Conservation (phyloP, 2,797 vertebrate genomes). For the Pogoniulus pusillus region DNA sequence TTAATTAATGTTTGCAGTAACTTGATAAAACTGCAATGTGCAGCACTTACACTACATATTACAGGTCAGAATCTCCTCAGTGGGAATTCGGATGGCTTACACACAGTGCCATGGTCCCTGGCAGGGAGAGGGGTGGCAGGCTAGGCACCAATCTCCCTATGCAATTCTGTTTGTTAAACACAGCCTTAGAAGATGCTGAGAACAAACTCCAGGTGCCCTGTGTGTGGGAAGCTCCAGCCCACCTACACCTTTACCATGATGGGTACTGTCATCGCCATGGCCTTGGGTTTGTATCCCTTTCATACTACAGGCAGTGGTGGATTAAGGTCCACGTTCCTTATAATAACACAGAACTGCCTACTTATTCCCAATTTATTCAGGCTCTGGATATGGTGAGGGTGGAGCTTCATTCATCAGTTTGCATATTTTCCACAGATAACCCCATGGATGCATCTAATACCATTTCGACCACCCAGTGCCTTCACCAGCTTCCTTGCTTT, state of each 20-base stretch:
- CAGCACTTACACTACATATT: not conserved
- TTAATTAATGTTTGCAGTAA: not conserved
- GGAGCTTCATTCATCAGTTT: not conserved
- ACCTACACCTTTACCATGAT: not conserved
- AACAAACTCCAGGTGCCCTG: not conserved
- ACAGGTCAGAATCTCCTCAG: not conserved
- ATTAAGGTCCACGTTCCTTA: not conserved
- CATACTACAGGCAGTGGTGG: fast-evolving
- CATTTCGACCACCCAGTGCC: not conserved
- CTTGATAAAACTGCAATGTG: not conserved
- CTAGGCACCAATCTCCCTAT: fast-evolving
- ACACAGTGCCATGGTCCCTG: fast-evolving
- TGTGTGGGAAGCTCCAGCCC: not conserved
- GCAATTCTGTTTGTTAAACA: not conserved
- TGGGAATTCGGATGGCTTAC: not conserved
- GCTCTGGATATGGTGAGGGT: not conserved
- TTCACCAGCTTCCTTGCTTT: not conserved
- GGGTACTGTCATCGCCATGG: not conserved
- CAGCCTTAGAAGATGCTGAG: not conserved
- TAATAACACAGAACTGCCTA: not conserved
- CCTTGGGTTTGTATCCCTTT: not conserved
- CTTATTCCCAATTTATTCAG: not conserved
- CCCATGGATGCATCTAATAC: not conserved
- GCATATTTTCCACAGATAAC: not conserved
- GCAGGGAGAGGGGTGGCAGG: not conserved